Base-by-base conservation (phyloP, 2,888 invertebrate species). In the Piscicola geometra region DNA sequence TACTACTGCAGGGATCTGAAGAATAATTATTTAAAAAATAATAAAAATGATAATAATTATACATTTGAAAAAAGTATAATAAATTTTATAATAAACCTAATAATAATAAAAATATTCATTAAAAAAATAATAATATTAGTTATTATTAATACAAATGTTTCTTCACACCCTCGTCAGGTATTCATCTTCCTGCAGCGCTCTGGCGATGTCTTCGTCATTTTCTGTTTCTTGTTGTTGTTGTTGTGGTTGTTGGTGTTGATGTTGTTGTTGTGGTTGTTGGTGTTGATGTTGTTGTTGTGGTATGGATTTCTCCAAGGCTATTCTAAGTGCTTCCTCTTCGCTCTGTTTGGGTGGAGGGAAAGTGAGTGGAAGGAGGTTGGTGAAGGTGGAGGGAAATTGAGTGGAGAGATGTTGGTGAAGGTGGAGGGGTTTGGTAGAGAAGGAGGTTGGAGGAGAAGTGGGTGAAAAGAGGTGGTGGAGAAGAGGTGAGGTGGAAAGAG, bases 271-370 rank as follows among this genome's bases (percentile, higher is more conserved):
- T 41, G 1, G 50, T 64, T 30, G 30, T 70, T 74, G 56, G 33
- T 66, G 30, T 28, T 70, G 72, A 18, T 56, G 60, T 50, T 64
- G 33, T 21, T 69, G 36, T 30, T 80, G 80, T 2, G 80, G 78
- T 80, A 83, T 77, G 3, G 84, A 84, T 70, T 81, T 78, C 70
- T 83, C 83, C 32, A 96, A 86, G 0, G 94, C 94, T 81, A 90
- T 89, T 0, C 94, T 94, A 74, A 95, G 85, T 0, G 93, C 94
- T 85, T 94, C 95, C 83, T 96, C 95, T 87, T 95, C 95, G 79
- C 90, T 90, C 90, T 86, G 79, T 15, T 76, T 5, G 25, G 15
- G 67, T 32, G 9, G 75, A 35, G 69, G 67, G 28, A 33, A n/a
- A 74, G 25, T 18, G 25, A 33, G 64, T 68, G 71, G 35, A 67